Percentiles rank a stretch among this genome's conserved stretches.
Evolutionary conservation across 2,797 vertebrate species (phyloP).

Genomic region (Sebastes aleutianus): DNA sequence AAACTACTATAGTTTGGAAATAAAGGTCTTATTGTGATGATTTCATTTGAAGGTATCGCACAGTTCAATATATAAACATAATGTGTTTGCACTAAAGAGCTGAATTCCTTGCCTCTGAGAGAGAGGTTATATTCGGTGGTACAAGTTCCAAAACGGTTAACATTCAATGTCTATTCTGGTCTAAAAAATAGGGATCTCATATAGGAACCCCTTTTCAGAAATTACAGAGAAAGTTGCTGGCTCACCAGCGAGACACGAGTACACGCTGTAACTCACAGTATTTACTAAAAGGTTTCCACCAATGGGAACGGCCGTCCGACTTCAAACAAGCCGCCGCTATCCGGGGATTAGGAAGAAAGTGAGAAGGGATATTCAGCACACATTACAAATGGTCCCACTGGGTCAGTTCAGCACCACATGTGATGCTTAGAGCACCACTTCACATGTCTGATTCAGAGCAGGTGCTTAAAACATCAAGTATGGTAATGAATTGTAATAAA

Average conservation of each 20-base stretch:
- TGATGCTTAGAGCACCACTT: slow-evolving; percentile 58
- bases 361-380: slow-evolving; percentile 44
- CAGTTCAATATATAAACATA: neutral
- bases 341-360: slow-evolving; percentile 42
- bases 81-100: too few species aligned
- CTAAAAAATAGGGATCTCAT: neutral
- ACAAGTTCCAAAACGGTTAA: neutral
- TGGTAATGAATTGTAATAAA: slow-evolving; percentile 51
- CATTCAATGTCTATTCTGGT: neutral
- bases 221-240: neutral
- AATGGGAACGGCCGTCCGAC: slow-evolving; percentile 19
- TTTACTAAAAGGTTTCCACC: slow-evolving; percentile 41
- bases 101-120: neutral
- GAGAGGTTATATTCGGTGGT: neutral
- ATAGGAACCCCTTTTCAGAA: neutral
- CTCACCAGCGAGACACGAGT: neutral
- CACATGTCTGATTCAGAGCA: slow-evolving; percentile 49
- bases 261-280: slow-evolving; percentile 15
- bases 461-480: slow-evolving; percentile 48
- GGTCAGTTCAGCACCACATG: slow-evolving; percentile 43
- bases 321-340: slow-evolving; percentile 52
- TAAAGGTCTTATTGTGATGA: neutral
- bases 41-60: neutral
- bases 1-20: neutral
- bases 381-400: slow-evolving; percentile 44